Conservation (phyloP, 35 echinoderm and acorn worm genomes). For the Amphiura filiformis region DNA sequence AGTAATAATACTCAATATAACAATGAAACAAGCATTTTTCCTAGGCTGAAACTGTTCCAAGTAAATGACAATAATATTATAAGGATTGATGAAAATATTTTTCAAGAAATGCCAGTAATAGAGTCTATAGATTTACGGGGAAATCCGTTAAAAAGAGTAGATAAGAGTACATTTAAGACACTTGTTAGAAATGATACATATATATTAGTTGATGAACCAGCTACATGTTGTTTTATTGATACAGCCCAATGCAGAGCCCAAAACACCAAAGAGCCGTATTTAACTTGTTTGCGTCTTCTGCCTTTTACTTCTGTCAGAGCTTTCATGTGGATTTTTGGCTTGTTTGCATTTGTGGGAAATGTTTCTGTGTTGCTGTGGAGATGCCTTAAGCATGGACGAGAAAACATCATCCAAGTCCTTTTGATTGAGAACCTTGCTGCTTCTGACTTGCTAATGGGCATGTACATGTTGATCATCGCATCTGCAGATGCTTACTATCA, state of each 20-base stretch:
- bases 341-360: not conserved
- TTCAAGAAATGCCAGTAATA: slow-evolving; percentile 1
- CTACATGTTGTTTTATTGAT: not conserved
- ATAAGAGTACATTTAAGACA: not conserved
- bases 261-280: not conserved
- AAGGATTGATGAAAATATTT: not conserved
- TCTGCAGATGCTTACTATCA: not conserved
- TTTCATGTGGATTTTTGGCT: not conserved
- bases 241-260: not conserved
- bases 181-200: not conserved
- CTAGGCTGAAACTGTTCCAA: not conserved
- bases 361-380: not conserved
- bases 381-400: not conserved
- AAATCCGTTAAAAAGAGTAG: not conserved
- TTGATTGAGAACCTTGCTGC: slow-evolving; percentile 10
- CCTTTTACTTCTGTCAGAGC: not conserved
- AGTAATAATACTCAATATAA: no score
- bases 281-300: not conserved
- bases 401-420: not conserved
- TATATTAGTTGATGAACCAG: not conserved
- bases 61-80: not conserved
- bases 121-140: not conserved
- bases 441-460: not conserved
- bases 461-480: not conserved
- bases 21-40: not conserved